These are phyloP conservation scores for Tachina lurida DNA, from an alignment of 2,888 invertebrate species.

Conservation along the genomic window DNA sequence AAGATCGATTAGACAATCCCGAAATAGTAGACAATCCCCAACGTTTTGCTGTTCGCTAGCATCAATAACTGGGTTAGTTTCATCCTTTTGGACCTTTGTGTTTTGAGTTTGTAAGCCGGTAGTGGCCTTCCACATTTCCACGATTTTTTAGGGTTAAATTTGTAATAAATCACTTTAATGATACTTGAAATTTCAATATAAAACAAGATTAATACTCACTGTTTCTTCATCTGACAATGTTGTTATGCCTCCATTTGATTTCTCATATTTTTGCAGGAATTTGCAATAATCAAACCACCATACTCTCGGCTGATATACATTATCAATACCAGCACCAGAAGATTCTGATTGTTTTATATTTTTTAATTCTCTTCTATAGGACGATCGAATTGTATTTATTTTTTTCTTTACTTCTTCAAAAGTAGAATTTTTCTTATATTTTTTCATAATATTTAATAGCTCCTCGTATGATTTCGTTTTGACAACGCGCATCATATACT, in stretches of 20 bases:
- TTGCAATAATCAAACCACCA: conserved; percentile 22
- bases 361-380: conserved; percentile 6
- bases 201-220: neutral
- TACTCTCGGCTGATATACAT: conserved; percentile 16
- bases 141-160: too few relatives aligned
- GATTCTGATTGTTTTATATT: conserved; percentile 5
- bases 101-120: too few relatives aligned
- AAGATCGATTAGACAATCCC: too few relatives aligned
- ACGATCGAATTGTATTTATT: conserved; percentile 25
- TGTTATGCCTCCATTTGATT: neutral
- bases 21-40: too few relatives aligned
- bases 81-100: too few relatives aligned
- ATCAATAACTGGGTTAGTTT: too few relatives aligned
- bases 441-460: conserved; percentile 3
- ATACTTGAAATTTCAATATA: neutral
- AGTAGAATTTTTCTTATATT: neutral
- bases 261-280: conserved; percentile 3
- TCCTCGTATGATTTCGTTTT: neutral
- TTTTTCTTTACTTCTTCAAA: conserved; percentile 9
- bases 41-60: too few relatives aligned
- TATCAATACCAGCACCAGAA: neutral
- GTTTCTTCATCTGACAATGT: neutral
- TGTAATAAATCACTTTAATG: too few relatives aligned
- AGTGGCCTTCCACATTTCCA: too few relatives aligned
- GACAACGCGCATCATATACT: neutral